A percentile compares a stretch with the other conserved stretches of the same genome.
Evolutionary conservation across 2,797 vertebrate species (phyloP).

Genomic region (Taeniopygia guttata): DNA sequence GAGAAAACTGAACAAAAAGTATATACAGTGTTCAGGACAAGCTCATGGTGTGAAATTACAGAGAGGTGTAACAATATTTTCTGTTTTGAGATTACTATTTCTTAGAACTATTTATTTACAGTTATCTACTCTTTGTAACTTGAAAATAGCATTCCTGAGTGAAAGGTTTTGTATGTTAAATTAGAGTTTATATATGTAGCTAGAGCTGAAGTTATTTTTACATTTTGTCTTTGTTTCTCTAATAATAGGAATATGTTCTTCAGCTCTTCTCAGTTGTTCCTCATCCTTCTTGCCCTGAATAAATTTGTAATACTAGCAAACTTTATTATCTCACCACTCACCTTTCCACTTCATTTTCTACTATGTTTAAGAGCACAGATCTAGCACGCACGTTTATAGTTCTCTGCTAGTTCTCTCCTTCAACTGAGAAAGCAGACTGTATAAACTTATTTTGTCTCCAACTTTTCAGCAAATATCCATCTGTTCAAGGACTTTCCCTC

Average conservation of each 20-base stretch:
- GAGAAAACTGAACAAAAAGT: neutral
- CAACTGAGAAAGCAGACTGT: neutral
- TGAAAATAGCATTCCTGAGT: neutral
- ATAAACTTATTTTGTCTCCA: neutral
- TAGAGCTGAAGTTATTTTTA: conserved; percentile 2
- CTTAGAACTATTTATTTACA: neutral
- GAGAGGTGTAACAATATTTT: neutral
- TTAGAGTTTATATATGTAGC: neutral
- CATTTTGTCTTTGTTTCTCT: neutral
- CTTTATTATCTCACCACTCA: neutral
- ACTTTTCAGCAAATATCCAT: neutral
- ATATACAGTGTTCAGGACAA: neutral
- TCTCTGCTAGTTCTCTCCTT: neutral
- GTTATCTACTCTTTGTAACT: neutral
- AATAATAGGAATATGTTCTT: too few relatives aligned
- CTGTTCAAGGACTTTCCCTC: neutral
- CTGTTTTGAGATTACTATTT: neutral
- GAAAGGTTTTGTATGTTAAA: neutral
- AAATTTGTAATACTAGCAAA: neutral
- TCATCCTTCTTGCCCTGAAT: neutral
- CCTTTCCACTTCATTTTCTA: neutral
- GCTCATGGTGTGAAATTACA: neutral
- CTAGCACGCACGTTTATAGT: neutral
- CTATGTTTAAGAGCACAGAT: neutral
- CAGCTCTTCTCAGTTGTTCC: neutral